Conservation (phyloP, 1,140 invertebrate species). For the Carposina sasakii region DNA sequence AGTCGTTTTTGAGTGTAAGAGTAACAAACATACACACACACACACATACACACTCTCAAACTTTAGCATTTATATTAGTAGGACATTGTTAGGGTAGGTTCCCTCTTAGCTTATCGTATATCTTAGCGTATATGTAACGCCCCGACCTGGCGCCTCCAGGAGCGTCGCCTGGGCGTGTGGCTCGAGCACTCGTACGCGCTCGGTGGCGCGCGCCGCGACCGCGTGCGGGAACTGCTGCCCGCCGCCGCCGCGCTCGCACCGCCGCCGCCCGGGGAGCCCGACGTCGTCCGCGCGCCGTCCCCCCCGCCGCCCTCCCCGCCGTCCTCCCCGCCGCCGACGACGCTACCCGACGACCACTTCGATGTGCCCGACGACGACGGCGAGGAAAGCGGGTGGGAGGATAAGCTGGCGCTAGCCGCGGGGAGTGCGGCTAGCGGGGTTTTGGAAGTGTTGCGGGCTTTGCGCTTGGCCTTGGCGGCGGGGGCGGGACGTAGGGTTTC, state of each 20-base stretch:
- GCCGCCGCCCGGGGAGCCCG: not conserved
- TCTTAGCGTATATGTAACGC: no score
- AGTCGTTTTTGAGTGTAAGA: no score
- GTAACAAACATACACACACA: no score
- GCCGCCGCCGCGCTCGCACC: conserved; percentile 13
- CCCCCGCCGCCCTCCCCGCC: not conserved
- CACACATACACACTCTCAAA: no score
- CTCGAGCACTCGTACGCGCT: conserved; percentile 49
- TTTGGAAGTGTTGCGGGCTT: conserved; percentile 26
- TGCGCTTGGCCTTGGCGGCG: conserved; percentile 18
- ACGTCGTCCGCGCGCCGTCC: not conserved
- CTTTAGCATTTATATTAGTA: no score
- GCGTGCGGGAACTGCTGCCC: conserved; percentile 25
- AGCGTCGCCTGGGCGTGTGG: no score
- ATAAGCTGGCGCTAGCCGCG: conserved; percentile 19
- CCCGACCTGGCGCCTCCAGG: no score
- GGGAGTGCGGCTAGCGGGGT: conserved; percentile 12
- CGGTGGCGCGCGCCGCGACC: conserved; percentile 22
- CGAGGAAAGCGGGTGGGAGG: conserved; percentile 26
- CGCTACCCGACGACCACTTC: conserved; percentile 10
- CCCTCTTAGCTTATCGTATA: no score
- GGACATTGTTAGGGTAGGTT: no score
- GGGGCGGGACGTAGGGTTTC: conserved; percentile 1
- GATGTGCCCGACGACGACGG: conserved; percentile 16
- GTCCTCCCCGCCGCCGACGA: conserved; percentile 13